phyloP scores from a whole-genome alignment of 2,113 vertebrate species.

The Scopus umbretta region DNA sequence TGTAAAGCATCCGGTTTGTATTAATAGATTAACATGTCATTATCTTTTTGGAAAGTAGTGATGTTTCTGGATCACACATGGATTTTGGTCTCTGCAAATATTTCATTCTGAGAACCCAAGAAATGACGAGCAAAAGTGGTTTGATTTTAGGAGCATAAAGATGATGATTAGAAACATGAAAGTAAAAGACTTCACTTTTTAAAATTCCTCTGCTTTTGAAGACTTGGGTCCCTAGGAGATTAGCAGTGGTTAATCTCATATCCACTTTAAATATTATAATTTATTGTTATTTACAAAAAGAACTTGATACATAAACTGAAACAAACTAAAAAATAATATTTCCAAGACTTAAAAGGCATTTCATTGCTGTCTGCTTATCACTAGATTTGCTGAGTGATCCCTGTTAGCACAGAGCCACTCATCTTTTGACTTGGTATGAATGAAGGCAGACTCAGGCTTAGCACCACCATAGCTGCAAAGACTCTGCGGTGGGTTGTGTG shows the following conservation, averaged over 20 bases:
- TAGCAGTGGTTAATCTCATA: not conserved
- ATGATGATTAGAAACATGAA: not conserved
- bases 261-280: not conserved
- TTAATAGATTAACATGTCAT: not conserved
- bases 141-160: not conserved
- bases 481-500: not conserved
- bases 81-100: not conserved
- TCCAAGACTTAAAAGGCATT: not conserved
- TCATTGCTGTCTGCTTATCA: not conserved
- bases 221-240: not conserved
- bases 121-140: not conserved
- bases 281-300: not conserved
- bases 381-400: not conserved
- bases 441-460: not conserved
- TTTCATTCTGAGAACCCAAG: not conserved
- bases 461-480: not conserved
- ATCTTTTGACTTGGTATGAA: not conserved
- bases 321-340: not conserved
- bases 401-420: not conserved
- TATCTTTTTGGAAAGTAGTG: not conserved
- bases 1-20: not conserved
- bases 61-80: slow-evolving; percentile 14
- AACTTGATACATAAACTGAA: not conserved
- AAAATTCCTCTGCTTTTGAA: not conserved
- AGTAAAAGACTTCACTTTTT: not conserved